Evolutionary conservation across 2,888 invertebrate species (phyloP).

Genomic region (Agrochola macilenta): DNA sequence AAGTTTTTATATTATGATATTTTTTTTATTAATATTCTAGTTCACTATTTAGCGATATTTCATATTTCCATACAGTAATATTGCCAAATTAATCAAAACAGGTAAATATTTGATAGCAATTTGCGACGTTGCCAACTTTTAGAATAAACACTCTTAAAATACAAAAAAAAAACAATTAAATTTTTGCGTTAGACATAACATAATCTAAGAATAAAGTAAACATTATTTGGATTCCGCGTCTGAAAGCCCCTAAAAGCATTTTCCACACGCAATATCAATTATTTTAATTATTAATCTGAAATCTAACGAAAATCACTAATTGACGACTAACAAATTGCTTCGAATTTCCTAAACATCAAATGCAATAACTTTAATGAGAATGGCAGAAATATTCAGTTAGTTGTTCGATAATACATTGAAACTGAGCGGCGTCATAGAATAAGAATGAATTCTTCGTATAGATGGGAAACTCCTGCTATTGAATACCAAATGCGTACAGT

Average conservation of each 20-base stretch:
- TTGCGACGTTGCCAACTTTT: no score
- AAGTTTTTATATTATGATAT: no score
- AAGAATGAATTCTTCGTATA: neutral
- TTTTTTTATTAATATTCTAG: no score
- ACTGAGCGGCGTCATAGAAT: constrained; percentile 60
- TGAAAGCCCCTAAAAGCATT: neutral
- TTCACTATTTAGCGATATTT: no score
- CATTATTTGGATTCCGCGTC: neutral
- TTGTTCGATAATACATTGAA: constrained; percentile 79
- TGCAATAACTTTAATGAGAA: constrained; percentile 57
- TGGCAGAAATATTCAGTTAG: constrained; percentile 51
- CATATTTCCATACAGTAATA: no score
- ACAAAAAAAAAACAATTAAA: constrained; percentile 3
- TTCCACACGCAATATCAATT: constrained; percentile 9
- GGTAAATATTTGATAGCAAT: no score
- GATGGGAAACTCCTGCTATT: neutral
- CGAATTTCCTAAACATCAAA: constrained; percentile 32
- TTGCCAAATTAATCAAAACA: no score
- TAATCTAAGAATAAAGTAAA: neutral
- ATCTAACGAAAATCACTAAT: constrained; percentile 6
- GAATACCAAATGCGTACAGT: neutral
- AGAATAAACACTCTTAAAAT: no score
- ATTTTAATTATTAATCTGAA: constrained; percentile 18
- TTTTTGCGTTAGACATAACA: neutral
- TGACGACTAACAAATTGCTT: constrained; percentile 1